These are phyloP conservation scores for Etheostoma perlongum DNA, from an alignment of 2,797 vertebrate species.

Conservation along the genomic window DNA sequence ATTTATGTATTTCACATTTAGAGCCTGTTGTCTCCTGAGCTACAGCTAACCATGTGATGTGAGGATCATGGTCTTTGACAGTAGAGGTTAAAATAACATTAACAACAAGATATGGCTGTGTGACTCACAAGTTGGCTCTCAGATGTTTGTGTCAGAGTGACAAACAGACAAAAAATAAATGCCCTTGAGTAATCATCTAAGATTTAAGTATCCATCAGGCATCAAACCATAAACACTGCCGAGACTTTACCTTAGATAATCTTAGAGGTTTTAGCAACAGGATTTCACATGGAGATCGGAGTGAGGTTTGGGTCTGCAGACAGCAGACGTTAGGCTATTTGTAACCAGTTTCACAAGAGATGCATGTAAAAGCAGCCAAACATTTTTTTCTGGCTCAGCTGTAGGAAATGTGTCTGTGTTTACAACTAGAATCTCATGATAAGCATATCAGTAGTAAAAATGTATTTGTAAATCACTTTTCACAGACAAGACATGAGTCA, in stretches of 20 bases:
- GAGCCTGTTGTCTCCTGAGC: not conserved
- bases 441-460: no score
- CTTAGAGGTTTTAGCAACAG: not conserved
- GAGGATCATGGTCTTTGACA: slow-evolving; percentile 6
- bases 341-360: not conserved
- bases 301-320: no score
- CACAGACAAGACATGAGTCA: no score
- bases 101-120: not conserved
- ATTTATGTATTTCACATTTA: not conserved
- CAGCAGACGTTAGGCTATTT: not conserved
- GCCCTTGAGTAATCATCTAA: not conserved
- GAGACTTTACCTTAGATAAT: not conserved
- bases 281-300: not conserved
- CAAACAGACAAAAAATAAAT: not conserved
- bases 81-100: slow-evolving; percentile 4
- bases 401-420: not conserved
- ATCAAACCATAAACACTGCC: not conserved
- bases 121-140: not conserved
- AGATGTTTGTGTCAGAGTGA: not conserved
- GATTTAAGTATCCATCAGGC: not conserved
- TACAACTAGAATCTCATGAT: not conserved
- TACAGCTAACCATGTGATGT: not conserved
- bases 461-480: no score
- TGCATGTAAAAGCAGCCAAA: not conserved
- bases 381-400: not conserved